Base-by-base conservation (phyloP, 2,888 invertebrate genomes). In the Nyleta sp. region DNA sequence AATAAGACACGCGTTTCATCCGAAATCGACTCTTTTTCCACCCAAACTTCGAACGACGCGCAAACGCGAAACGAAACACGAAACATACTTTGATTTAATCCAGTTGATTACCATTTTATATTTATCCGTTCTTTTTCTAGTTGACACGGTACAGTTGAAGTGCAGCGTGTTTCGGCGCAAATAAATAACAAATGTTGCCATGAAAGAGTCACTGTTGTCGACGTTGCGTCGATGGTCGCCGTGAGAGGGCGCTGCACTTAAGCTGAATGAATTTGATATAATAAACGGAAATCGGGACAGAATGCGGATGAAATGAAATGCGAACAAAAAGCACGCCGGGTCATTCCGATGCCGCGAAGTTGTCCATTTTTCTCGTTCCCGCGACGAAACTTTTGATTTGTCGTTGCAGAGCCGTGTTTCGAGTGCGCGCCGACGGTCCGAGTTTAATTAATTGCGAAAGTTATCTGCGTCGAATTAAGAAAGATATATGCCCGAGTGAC, bases 191-290 rank as follows among this genome's bases (percentile, higher is more conserved):
- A 7, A 38, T 2, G 7, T 18, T 31, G 10, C 31, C 24, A 46
- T 59, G 10, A 60, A 33, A 53, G 38, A 20, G 11, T 53, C 22
- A n/a, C n/a, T n/a, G n/a, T n/a, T n/a, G n/a, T n/a, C n/a, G n/a
- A n/a, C n/a, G n/a, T n/a, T n/a, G n/a, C n/a, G n/a, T n/a, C n/a
- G n/a, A n/a, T n/a, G n/a, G n/a, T n/a, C n/a, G n/a, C n/a, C n/a
- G n/a, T n/a, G n/a, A n/a, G n/a, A n/a, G n/a, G n/a, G n/a, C n/a
- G 71, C 55, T 38, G 53, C 62, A 62, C 62, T 62, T 72, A 52
- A 62, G 46, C 62, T 55, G 62, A 62, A 46, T 20, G 46, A 55
- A 48, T 71, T 71, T 72, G 18, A 62, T 44, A 55, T 60, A 53
- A 50, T 62, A 60, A 38, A 53, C 38, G 42, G 13, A 50, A 71